Evolutionary conservation across 1,140 invertebrate species (phyloP).

Genomic region (Agrypnia vestita): DNA sequence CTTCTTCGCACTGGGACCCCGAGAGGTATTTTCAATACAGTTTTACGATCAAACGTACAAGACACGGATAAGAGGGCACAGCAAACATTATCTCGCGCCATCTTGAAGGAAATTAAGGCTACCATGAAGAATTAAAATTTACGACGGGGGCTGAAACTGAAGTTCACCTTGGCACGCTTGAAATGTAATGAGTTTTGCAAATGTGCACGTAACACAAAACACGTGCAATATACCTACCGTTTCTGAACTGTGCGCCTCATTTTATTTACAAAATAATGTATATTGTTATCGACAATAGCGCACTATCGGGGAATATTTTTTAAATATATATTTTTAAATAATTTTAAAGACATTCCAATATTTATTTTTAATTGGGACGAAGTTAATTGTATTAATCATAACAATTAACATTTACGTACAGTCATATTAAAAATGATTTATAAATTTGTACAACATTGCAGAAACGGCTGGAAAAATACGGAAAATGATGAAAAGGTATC

Average conservation of each 20-base stretch:
- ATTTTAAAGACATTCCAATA: too few relatives aligned
- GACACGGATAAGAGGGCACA: not conserved
- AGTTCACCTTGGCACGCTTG: too few relatives aligned
- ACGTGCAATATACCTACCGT: not conserved
- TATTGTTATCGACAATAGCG: not conserved
- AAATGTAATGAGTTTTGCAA: not conserved
- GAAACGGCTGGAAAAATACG: too few relatives aligned
- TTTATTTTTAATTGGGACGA: too few relatives aligned
- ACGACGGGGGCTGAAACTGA: not conserved
- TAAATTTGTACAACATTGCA: too few relatives aligned
- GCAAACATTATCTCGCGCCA: not conserved
- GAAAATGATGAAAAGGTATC: too few relatives aligned
- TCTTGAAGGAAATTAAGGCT: conserved; percentile 12
- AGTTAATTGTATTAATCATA: too few relatives aligned
- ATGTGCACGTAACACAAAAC: not conserved
- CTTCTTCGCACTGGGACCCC: not conserved
- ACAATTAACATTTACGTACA: too few relatives aligned
- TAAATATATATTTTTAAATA: too few relatives aligned
- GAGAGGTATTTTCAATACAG: conserved; percentile 3
- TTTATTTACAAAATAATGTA: not conserved
- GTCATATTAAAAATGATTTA: too few relatives aligned
- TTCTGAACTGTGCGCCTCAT: too few relatives aligned
- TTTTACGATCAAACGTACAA: conserved; percentile 17
- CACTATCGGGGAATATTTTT: not conserved
- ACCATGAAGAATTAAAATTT: not conserved